Evolutionary conservation across 2,888 invertebrate species (phyloP), one percentile per base, ranked within the genome.

Genomic region (Pyralis farinalis): DNA sequence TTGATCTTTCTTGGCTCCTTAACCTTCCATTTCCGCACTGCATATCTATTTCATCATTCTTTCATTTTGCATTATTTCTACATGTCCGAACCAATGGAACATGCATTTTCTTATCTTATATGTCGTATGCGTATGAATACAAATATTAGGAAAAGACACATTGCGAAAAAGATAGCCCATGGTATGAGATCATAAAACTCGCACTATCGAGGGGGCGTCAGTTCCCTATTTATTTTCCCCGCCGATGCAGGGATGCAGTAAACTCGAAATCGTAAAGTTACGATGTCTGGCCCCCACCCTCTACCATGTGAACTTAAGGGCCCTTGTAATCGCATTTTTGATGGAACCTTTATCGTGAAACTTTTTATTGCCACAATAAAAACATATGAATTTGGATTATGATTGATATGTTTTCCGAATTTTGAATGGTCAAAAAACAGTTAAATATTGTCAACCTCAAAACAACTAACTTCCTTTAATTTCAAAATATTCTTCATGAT

Each of bases 211-310:
- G 68, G 74, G 86, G 84, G 85, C 74, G 80, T 76, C 75, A 67
- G 69, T 71, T 73, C 76, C 81, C 84, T 85, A 87, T 87, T 86
- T 87, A 84, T 87, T 86, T 86, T 85, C 82, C 81, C 83, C 84
- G 78, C 67, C 64, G 68, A 55, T 84, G 85, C 85, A 82, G 74
- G 72, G 72, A 52, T 86, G 83, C 84, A 85, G 78, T 83, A 77
- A 82, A 81, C 61, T 72, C 63, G 63, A 55, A 75, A 79, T 81
- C 82, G 80, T 83, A 83, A 84, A 85, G 69, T 82, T 81, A 74
- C 84, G 73, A 67, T 46, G 84, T 83, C 86, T 84, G 76, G 78
- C 70, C 73, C 77, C 63, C 47, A 62, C 54, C 77, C 71, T 65
- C 62, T 72, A 76, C 76, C 53, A 75, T 55, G 65, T 55, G 57